Evolutionary conservation across 2,113 vertebrate species (phyloP).

Genomic region (Macquaria ambigua): DNA sequence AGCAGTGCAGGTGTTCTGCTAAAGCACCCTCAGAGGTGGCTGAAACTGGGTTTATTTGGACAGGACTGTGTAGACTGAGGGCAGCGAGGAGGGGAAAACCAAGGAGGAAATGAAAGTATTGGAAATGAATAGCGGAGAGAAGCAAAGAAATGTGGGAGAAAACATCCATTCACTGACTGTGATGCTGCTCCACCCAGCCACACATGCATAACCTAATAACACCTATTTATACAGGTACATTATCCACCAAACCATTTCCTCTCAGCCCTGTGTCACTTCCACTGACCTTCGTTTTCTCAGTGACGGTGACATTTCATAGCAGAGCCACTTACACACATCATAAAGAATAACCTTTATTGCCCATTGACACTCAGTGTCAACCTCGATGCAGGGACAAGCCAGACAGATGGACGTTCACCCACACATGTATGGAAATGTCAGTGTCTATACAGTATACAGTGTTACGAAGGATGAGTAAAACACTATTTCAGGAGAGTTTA

Average conservation of each 20-base stretch:
- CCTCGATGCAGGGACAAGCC: constrained; percentile 30
- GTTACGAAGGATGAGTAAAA: constrained; percentile 56
- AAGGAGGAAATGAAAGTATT: not conserved
- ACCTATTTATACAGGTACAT: constrained; percentile 46
- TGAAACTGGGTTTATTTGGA: constrained; percentile 40
- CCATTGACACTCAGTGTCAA: constrained; percentile 71
- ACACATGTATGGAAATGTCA: constrained; percentile 72
- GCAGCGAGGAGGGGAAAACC: not conserved
- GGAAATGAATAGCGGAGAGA: constrained; percentile 18
- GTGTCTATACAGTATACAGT: constrained; percentile 48
- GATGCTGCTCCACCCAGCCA: not conserved
- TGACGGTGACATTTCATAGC: constrained; percentile 81
- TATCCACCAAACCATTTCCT: constrained; percentile 42
- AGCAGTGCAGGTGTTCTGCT: constrained; percentile 34
- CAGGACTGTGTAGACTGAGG: not conserved
- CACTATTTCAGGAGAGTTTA: constrained; percentile 52
- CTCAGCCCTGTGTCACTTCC: constrained; percentile 47
- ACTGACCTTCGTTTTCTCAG: constrained; percentile 78
- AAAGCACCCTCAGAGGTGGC: constrained; percentile 16
- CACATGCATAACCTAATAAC: constrained; percentile 30
- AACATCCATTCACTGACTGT: constrained; percentile 17
- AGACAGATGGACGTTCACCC: constrained; percentile 41
- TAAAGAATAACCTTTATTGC: constrained; percentile 83
- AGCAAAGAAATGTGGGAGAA: constrained; percentile 16
- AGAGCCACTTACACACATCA: constrained; percentile 77